Conservation (phyloP, 2,797 vertebrate species). For the Pipistrellus pygmaeus region DNA sequence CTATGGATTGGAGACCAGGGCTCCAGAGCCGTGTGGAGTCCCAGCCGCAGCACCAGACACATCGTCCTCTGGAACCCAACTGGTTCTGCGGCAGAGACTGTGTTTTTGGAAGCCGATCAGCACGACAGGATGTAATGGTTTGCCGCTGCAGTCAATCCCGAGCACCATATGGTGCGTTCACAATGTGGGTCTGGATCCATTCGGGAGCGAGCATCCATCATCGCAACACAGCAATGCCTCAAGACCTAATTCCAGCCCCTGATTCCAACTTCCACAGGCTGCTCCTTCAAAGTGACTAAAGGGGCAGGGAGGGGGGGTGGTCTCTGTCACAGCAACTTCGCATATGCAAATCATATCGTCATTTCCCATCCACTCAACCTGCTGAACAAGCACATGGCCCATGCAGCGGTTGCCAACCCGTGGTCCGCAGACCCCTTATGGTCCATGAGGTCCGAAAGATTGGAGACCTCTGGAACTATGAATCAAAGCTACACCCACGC, state of each 20-base stretch:
- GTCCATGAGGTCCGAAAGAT: no score
- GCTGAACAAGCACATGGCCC: background rate
- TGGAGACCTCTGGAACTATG: fast-evolving
- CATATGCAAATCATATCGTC: fast-evolving
- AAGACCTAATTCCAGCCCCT: background rate
- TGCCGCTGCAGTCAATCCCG: fast-evolving
- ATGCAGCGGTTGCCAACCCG: no score
- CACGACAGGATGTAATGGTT: background rate
- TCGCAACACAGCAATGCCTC: background rate
- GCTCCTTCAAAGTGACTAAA: background rate
- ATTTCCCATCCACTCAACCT: background rate
- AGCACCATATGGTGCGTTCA: fast-evolving
- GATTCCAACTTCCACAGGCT: background rate
- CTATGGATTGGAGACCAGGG: background rate
- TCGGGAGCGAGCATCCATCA: background rate
- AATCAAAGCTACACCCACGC: background rate
- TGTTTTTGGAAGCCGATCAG: background rate
- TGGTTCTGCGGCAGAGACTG: background rate
- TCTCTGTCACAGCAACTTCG: background rate
- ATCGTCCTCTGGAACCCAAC: background rate
- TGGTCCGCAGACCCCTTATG: no score
- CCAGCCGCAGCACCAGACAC: fast-evolving
- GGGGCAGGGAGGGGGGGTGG: fast-evolving
- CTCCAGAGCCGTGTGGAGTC: fast-evolving
- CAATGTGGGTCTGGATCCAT: background rate